Evolutionary conservation across 2,888 invertebrate species (phyloP).

Genomic region (Aplocera efformata): DNA sequence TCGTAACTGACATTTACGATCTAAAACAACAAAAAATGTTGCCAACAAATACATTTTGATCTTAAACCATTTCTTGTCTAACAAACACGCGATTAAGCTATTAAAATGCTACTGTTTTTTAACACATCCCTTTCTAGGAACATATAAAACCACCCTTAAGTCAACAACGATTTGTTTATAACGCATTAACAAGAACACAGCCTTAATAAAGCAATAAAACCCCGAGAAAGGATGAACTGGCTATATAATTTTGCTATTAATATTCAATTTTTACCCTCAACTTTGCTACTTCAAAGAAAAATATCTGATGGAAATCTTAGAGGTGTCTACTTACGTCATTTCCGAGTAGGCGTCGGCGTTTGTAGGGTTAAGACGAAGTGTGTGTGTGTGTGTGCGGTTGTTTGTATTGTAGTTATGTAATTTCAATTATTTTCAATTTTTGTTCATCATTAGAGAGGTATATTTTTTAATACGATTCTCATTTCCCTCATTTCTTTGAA

Average conservation of each 20-base stretch:
- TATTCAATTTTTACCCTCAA: conserved; percentile 77
- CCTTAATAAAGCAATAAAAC: conserved; percentile 77
- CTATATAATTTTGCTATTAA: conserved; percentile 79
- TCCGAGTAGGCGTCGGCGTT: conserved; percentile 63
- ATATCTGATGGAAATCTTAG: conserved; percentile 69
- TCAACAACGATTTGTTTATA: conserved; percentile 72
- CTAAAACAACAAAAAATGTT: conserved; percentile 39
- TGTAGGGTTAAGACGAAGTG: conserved; percentile 48
- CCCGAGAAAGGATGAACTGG: conserved; percentile 50
- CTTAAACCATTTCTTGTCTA: conserved; percentile 27
- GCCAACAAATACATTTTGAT: conserved; percentile 46
- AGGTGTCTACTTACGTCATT: conserved; percentile 65
- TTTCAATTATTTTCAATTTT: no score
- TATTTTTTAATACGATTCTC: no score
- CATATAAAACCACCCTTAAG: conserved; percentile 46
- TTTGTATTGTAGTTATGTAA: conserved; percentile 37
- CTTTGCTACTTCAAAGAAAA: conserved; percentile 73
- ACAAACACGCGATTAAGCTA: conserved; percentile 66
- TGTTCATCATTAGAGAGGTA: no score
- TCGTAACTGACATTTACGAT: conserved; percentile 34
- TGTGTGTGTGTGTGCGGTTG: conserved; percentile 36
- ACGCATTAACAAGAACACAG: conserved; percentile 65
- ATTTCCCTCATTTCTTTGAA: no score
- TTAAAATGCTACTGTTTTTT: conserved; percentile 77
- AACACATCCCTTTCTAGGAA: conserved; percentile 70